Evolutionary conservation across 1,140 invertebrate genomes (phyloP).

Genomic region (Elymnias hypermnestra): DNA sequence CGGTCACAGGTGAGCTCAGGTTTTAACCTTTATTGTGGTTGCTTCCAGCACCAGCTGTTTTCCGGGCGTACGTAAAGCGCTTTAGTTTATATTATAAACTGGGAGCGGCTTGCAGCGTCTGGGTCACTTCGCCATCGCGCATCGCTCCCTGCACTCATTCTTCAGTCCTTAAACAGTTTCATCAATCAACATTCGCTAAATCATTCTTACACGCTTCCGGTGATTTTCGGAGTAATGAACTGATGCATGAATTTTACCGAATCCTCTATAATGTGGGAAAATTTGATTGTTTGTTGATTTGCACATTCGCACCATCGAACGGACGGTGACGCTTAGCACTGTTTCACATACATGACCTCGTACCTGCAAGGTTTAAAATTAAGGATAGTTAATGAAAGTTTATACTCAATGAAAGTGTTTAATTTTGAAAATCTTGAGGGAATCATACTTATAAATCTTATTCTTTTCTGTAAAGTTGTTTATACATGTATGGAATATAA

Average conservation of each 20-base stretch:
- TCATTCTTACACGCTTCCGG: slow-evolving; percentile 13
- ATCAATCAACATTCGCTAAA: slow-evolving; percentile 10
- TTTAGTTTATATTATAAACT: slow-evolving; percentile 16
- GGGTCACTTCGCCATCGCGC: slow-evolving; percentile 14
- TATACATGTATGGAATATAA: too few species aligned
- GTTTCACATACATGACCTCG: slow-evolving; percentile 8
- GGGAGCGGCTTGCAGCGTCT: slow-evolving; percentile 16
- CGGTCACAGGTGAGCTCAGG: slow-evolving; percentile 32
- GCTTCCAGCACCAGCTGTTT: slow-evolving; percentile 86
- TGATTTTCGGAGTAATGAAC: neutral
- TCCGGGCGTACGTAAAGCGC: slow-evolving; percentile 79
- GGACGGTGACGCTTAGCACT: slow-evolving; percentile 12
- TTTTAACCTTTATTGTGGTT: slow-evolving; percentile 67
- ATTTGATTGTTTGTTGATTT: slow-evolving; percentile 9
- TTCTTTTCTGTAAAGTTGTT: too few species aligned
- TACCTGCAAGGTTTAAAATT: slow-evolving; percentile 9
- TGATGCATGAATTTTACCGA: slow-evolving; percentile 14
- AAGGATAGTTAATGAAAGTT: neutral
- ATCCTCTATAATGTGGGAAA: neutral
- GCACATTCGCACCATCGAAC: slow-evolving; percentile 11
- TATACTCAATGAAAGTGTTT: neutral
- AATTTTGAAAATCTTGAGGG: slow-evolving; percentile 21
- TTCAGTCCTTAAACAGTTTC: slow-evolving; percentile 7
- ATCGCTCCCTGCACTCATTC: slow-evolving; percentile 22
- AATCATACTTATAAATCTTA: slow-evolving; percentile 4